Evolutionary conservation across 2,888 invertebrate genomes (phyloP).

Genomic region (Chrysolina oricalcia): DNA sequence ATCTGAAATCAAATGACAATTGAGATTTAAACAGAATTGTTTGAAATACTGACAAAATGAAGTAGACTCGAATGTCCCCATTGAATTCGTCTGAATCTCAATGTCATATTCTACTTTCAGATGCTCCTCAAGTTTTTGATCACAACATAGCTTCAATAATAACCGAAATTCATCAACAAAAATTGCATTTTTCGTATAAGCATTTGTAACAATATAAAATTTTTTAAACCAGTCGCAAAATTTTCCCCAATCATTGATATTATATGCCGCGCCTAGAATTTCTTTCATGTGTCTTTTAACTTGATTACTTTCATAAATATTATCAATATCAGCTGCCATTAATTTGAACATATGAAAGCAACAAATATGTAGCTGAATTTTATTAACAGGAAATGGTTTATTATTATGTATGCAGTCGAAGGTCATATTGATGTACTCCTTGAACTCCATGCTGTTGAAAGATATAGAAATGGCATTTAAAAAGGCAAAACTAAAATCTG

Average conservation of each 20-base stretch:
- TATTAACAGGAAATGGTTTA: conserved; percentile 7
- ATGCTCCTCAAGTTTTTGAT: no score
- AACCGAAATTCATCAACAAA: conserved; percentile 7
- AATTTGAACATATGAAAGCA: conserved; percentile 35
- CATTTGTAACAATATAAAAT: conserved; percentile 20
- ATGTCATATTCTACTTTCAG: no score
- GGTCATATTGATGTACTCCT: conserved; percentile 35
- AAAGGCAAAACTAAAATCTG: conserved; percentile 51
- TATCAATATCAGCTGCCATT: conserved; percentile 35
- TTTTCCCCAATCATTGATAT: conserved; percentile 26
- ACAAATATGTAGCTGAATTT: conserved; percentile 28
- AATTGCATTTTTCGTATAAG: neutral
- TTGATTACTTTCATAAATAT: conserved; percentile 10
- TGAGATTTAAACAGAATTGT: neutral
- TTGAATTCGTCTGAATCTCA: no score
- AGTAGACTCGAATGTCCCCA: no score
- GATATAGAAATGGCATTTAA: conserved; percentile 45
- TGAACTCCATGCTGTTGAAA: conserved; percentile 38
- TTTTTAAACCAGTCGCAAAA: conserved; percentile 28
- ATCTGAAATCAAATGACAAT: neutral
- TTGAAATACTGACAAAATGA: conserved; percentile 2
- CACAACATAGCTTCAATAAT: conserved; percentile 28
- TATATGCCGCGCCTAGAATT: conserved; percentile 22
- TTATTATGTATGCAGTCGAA: conserved; percentile 11
- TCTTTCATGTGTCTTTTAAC: conserved; percentile 31